Conservation (phyloP, 2,888 invertebrate species). For the Phytoseiulus persimilis region DNA sequence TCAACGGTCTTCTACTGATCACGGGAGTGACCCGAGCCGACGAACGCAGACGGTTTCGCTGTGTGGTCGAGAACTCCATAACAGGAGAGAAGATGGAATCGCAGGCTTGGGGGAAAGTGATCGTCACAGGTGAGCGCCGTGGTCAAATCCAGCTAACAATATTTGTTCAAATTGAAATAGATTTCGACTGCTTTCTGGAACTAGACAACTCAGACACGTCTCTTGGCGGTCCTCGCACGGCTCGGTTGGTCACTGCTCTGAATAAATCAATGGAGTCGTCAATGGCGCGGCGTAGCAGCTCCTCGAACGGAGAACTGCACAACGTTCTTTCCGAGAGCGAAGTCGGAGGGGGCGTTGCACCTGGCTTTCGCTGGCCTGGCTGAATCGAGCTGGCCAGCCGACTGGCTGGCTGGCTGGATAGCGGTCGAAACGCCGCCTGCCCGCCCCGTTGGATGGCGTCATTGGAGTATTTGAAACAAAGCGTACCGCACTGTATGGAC, state of each 20-base stretch:
- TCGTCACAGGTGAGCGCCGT: slow-evolving; percentile 28
- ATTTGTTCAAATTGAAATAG: too few species aligned
- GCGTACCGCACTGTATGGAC: background rate
- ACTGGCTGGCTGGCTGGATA: background rate
- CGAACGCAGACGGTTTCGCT: slow-evolving; percentile 17
- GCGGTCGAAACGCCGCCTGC: background rate
- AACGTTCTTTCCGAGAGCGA: background rate
- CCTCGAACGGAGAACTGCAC: too few species aligned
- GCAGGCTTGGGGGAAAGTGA: slow-evolving; percentile 30
- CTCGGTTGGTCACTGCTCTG: background rate
- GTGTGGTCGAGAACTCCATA: slow-evolving; percentile 32
- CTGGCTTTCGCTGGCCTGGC: background rate
- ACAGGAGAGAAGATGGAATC: slow-evolving; percentile 36
- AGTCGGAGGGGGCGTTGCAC: background rate
- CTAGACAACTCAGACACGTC: too few species aligned
- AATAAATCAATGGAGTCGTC: too few species aligned
- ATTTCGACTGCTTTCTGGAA: too few species aligned
- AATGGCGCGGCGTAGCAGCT: too few species aligned
- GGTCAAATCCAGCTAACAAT: too few species aligned
- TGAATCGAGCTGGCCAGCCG: too few species aligned
- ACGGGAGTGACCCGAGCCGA: slow-evolving; percentile 31
- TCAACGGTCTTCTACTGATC: slow-evolving; percentile 21
- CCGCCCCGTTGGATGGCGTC: background rate
- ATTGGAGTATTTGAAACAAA: slow-evolving; percentile 5
- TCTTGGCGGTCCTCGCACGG: too few species aligned